Percentiles rank a stretch among this genome's conserved stretches.
These are phyloP conservation scores for Amiota minor DNA, from an alignment of 2,888 invertebrate genomes.

Conservation along the genomic window DNA sequence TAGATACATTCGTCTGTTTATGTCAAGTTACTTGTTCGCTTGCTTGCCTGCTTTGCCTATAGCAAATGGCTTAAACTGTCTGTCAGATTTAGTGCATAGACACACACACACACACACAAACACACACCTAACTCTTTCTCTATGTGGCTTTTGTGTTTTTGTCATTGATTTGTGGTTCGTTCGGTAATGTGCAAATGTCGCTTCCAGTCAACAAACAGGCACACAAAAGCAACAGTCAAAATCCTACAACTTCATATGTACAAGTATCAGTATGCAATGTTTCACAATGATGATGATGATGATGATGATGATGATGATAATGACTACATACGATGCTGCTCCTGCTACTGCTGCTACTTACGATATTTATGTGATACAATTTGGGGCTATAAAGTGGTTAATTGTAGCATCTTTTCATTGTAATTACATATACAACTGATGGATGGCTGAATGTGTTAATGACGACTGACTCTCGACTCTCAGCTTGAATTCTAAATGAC, in stretches of 20 bases:
- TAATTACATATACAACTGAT: not conserved
- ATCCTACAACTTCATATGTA: not conserved
- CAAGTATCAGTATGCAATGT: no score
- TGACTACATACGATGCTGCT: no score
- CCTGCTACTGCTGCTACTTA: not conserved
- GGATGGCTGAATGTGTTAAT: not conserved
- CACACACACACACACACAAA: constrained; percentile 32
- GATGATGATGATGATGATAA: no score
- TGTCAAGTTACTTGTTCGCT: no score
- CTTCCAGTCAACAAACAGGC: not conserved
- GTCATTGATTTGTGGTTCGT: constrained; percentile 7
- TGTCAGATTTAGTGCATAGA: no score
- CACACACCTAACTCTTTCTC: constrained; percentile 1
- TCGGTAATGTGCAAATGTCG: not conserved
- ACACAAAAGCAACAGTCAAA: not conserved
- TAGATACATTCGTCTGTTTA: not conserved
- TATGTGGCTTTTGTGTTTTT: not conserved
- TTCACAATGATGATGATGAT: no score
- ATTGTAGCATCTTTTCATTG: constrained; percentile 6
- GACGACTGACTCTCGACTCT: not conserved
- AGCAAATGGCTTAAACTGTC: no score
- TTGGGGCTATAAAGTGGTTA: not conserved
- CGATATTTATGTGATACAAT: constrained; percentile 4
- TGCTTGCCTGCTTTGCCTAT: no score
- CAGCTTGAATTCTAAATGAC: no score